These are phyloP conservation scores for Leptarthrus brevirostris DNA, from an alignment of 2,888 invertebrate genomes.

Conservation along the genomic window DNA sequence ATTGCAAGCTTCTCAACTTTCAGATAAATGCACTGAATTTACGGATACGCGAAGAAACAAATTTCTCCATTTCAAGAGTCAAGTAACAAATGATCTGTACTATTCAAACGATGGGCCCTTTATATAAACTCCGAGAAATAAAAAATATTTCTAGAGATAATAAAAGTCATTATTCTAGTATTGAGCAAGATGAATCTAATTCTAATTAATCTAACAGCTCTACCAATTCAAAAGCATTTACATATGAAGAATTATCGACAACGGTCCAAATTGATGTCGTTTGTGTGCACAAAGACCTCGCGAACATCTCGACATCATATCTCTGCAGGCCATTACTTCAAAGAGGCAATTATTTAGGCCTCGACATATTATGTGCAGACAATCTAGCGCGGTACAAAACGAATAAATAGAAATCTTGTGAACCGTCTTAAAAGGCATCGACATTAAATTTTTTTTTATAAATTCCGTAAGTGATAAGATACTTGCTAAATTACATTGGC, in stretches of 20 bases:
- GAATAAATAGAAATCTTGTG: constrained; percentile 3
- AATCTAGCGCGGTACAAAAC: constrained; percentile 10
- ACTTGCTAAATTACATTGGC: no score
- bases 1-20: constrained; percentile 1
- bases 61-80: constrained; percentile 49
- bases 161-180: constrained; percentile 40
- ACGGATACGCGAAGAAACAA: constrained; percentile 33
- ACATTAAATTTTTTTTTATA: constrained; percentile 17
- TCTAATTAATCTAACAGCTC: constrained; percentile 50
- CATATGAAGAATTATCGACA: constrained; percentile 13
- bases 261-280: constrained; percentile 26
- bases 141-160: constrained; percentile 30
- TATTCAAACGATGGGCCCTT: constrained; percentile 42
- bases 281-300: constrained; percentile 33
- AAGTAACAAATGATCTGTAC: constrained; percentile 49
- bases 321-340: background rate
- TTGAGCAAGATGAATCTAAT: constrained; percentile 53
- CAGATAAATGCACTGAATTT: background rate
- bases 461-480: constrained; percentile 9
- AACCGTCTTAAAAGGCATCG: constrained; percentile 24
- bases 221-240: constrained; percentile 12
- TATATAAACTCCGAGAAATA: constrained; percentile 49
- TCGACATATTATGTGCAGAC: constrained; percentile 37
- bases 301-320: background rate
- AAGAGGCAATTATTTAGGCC: constrained; percentile 33